Evolutionary conservation across 2,888 invertebrate genomes (phyloP), one percentile per base, ranked within the genome.

Genomic region (Pilophorus perplexus): DNA sequence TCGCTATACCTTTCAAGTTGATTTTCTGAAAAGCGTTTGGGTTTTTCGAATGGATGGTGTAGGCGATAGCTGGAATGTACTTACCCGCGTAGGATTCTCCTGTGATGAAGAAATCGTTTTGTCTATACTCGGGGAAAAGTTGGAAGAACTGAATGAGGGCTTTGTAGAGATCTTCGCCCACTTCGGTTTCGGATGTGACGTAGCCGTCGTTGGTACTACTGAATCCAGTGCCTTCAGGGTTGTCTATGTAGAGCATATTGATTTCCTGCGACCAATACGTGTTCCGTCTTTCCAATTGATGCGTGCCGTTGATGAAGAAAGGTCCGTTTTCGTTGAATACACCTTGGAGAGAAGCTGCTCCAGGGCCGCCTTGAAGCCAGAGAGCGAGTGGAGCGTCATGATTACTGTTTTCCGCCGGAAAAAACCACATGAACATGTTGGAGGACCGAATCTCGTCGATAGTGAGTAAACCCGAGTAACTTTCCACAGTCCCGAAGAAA

Each of bases 181-280:
- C 90, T 74, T 88, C 85, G 0, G 82, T 84, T 77, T 94, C 87
- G 75, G 90, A 86, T 3, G 79, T 83, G 8, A 89, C 88, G 77
- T 88, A 94, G 62, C n/a, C n/a, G n/a, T 78, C 82, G 62, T 83
- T 78, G 0, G 94, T 93, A 74, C 92, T 94, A 78, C 94, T 94
- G 75, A 88, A 96, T 0, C 95, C 95, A 2, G 93, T 89, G 1
- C 93, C 92, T 0, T 91, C 94, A 0, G 95, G 95, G 77, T 92
- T 95, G 76, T 96, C 95, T 65, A 96, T 89, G 75, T 90, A 96
- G 64, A 95, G 82, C 42, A 95, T 77, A 72, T 88, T 86, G 76
- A 90, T 90, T n/a, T 84, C 84, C 38, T 82, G 77, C 65, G 85
- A 87, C 95, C 95, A 96, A 6, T 88, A 84, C 72, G 86, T 87